Evolutionary conservation across 2,797 vertebrate genomes (phyloP), one percentile per base, ranked within the genome.

Genomic region (Erithacus rubecula): DNA sequence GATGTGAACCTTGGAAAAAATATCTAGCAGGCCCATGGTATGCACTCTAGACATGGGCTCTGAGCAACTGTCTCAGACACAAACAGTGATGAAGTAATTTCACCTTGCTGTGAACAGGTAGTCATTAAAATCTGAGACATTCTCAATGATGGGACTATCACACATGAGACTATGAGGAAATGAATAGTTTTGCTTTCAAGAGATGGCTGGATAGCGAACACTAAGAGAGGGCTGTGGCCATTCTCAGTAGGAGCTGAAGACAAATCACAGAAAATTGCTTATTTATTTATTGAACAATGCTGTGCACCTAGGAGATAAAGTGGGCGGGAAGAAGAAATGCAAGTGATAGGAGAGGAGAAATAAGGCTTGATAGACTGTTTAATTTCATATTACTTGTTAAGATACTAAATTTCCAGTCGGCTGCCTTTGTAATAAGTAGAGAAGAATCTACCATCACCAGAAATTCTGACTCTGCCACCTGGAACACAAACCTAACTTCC

Each of bases 1-100:
- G 67, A 46, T 15, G 51, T 23, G 32, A 64, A 53, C 6, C 30
- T 43, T 23, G 14, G 41, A 53, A 89, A 46, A 70, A 24, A 59
- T 9, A 9, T 29, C 29, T 9, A 51, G 23, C 37, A 13, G 2
- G 34, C 16, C 30, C 41, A 30, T 0, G 0, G 18, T 26, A 56
- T 6, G 6, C 37, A 47, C 67, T 14, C 32, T 10, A 62, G 20
- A 65, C 5, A 13, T 1, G 11, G 16, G 26, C 9, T 69, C 65
- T 27, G 16, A 51, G 46, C 15, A 64, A 53, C 14, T 18, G 8
- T 5, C 56, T 74, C 36, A 47, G 51, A 58, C 17, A 43, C 4
- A 51, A 64, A 69, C 44, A 71, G 7, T 5, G 65, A 56, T n/a
- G 19, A 60, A 93, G 43, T 36, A 75, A 65, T 47, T 94, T 37